Conservation (phyloP, 1,140 invertebrate species). For the Drosophila aff. region DNA sequence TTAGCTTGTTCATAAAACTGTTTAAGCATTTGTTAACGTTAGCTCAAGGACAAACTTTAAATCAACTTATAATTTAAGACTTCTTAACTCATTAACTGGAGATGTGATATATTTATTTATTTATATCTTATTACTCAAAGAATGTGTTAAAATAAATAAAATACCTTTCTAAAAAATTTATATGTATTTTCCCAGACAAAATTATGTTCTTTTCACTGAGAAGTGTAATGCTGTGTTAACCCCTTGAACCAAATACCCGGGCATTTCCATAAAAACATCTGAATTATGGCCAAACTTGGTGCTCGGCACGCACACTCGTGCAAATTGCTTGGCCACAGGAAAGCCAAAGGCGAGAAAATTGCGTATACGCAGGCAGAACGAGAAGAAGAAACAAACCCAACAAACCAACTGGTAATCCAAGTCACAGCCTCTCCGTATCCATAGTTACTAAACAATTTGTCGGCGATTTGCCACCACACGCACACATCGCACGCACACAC, state of each 20-base stretch:
- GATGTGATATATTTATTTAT: no score
- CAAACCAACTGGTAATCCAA: constrained; percentile 63
- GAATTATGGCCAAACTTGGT: constrained; percentile 25
- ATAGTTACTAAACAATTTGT: constrained; percentile 68
- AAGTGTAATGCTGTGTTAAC: background rate
- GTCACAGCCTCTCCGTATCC: constrained; percentile 37
- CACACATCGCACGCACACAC: constrained; percentile 5
- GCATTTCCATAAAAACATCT: constrained; percentile 15
- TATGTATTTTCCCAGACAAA: background rate
- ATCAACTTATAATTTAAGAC: no score
- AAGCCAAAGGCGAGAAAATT: constrained; percentile 20
- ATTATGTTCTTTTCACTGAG: no score
- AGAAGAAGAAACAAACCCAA: constrained; percentile 33
- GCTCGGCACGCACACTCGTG: constrained; percentile 3
- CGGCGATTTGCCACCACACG: constrained; percentile 49
- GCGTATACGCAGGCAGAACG: constrained; percentile 41
- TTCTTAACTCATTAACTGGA: no score
- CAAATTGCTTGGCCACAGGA: constrained; percentile 9
- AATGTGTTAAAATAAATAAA: background rate
- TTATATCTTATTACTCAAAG: no score
- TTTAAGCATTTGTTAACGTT: no score
- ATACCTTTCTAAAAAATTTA: no score
- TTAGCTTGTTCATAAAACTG: no score
- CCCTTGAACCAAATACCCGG: constrained; percentile 7
- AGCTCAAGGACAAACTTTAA: no score